Conservation (phyloP, 2,888 invertebrate genomes). For the Petrolisthes cinctipes region DNA sequence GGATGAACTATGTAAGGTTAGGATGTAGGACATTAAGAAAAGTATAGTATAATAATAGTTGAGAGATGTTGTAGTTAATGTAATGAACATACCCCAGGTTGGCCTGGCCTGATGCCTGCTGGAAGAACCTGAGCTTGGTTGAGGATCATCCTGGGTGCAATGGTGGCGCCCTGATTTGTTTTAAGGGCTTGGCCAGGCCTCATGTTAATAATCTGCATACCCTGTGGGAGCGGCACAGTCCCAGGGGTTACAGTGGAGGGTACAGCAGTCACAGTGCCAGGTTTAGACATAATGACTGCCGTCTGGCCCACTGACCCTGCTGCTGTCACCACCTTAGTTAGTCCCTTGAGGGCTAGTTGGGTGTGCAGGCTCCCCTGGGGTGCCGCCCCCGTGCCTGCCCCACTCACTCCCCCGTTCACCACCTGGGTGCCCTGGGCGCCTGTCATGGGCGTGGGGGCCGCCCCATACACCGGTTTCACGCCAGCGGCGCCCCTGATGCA, state of each 20-base stretch:
- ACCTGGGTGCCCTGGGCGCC: conserved; percentile 57
- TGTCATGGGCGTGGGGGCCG: conserved; percentile 60
- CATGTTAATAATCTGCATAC: conserved; percentile 65
- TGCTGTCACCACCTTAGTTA: conserved; percentile 48
- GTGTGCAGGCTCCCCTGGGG: conserved; percentile 47
- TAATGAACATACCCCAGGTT: conserved; percentile 79
- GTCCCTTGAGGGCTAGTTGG: conserved; percentile 46
- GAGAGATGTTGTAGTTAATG: not conserved
- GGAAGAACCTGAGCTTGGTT: conserved; percentile 59
- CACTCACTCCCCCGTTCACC: conserved; percentile 59
- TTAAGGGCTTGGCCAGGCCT: conserved; percentile 53
- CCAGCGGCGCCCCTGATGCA: conserved; percentile 42
- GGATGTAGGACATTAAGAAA: too few species aligned
- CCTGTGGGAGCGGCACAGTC: conserved; percentile 55
- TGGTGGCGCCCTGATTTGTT: conserved; percentile 57
- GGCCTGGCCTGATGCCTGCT: conserved; percentile 82
- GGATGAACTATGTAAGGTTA: too few species aligned
- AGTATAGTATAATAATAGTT: not conserved
- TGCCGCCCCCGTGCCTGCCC: conserved; percentile 35
- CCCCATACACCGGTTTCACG: conserved; percentile 54
- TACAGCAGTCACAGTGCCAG: conserved; percentile 63
- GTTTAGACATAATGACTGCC: conserved; percentile 63
- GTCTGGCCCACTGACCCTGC: conserved; percentile 33
- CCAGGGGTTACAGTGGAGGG: conserved; percentile 52
- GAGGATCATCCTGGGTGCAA: conserved; percentile 64